These are phyloP conservation scores for Fragariocoptes setiger DNA, from an alignment of 1,140 invertebrate species.

Conservation along the genomic window DNA sequence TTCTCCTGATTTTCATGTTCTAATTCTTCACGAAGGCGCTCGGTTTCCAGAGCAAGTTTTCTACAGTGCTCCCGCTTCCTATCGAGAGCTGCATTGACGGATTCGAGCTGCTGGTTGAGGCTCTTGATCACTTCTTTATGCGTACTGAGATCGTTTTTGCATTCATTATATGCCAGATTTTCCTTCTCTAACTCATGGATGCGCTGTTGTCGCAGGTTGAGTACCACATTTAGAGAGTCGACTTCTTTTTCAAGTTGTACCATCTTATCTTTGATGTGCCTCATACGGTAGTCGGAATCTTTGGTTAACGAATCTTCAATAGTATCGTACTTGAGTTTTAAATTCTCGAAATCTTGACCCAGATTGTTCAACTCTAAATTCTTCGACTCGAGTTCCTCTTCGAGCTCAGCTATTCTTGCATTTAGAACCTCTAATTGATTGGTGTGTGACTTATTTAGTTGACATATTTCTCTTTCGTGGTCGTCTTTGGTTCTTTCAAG, in stretches of 20 bases:
- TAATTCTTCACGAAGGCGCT: neutral
- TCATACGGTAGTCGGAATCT: neutral
- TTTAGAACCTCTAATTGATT: neutral
- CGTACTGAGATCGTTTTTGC: neutral
- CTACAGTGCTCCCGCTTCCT: neutral
- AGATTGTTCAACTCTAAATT: neutral
- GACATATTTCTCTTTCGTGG: no score
- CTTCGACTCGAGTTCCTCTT: neutral
- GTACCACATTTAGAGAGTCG: slow-evolving; percentile 1
- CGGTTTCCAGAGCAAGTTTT: neutral
- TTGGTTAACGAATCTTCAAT: neutral
- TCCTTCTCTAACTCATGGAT: neutral
- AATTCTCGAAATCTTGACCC: neutral
- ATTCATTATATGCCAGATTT: neutral
- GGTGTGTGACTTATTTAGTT: no score
- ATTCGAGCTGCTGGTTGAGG: neutral
- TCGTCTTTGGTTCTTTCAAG: no score
- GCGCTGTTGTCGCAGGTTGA: neutral
- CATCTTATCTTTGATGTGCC: neutral
- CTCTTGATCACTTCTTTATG: neutral
- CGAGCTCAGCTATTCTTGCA: neutral
- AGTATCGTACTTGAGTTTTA: neutral
- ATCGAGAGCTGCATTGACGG: neutral
- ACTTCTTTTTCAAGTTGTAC: neutral
- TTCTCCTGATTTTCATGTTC: neutral